Conservation (phyloP, 2,113 vertebrate species). For the Vireo altiloquus region DNA sequence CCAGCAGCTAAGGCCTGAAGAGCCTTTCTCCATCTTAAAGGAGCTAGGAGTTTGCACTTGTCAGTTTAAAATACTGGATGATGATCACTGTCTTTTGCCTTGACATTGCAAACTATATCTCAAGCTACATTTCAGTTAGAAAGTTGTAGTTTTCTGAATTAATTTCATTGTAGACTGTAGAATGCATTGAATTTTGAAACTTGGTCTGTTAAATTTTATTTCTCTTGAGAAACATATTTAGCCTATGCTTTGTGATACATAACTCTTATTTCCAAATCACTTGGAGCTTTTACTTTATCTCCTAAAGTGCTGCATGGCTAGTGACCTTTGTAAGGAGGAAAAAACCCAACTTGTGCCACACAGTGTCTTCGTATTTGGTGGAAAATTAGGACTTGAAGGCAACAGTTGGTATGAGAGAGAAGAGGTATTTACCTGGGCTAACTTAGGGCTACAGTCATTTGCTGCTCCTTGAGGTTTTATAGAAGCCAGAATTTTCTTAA, state of each 20-base stretch:
- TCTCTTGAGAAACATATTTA: neutral
- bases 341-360: neutral
- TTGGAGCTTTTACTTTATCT: neutral
- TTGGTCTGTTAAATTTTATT: neutral
- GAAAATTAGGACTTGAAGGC: neutral
- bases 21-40: neutral
- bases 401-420: neutral
- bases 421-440: neutral
- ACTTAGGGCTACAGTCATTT: neutral
- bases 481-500: neutral
- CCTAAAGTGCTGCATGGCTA: neutral
- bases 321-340: neutral
- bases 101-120: neutral
- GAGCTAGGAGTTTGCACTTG: neutral
- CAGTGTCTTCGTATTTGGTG: neutral
- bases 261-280: neutral
- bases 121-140: neutral
- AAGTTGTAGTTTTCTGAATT: neutral
- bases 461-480: neutral
- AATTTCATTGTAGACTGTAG: neutral
- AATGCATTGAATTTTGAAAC: neutral
- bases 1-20: neutral
- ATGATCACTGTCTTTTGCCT: neutral
- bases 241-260: fast-evolving
- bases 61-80: neutral